phyloP scores from a whole-genome alignment of 2,113 vertebrate genomes.

The Stercorarius parasiticus region DNA sequence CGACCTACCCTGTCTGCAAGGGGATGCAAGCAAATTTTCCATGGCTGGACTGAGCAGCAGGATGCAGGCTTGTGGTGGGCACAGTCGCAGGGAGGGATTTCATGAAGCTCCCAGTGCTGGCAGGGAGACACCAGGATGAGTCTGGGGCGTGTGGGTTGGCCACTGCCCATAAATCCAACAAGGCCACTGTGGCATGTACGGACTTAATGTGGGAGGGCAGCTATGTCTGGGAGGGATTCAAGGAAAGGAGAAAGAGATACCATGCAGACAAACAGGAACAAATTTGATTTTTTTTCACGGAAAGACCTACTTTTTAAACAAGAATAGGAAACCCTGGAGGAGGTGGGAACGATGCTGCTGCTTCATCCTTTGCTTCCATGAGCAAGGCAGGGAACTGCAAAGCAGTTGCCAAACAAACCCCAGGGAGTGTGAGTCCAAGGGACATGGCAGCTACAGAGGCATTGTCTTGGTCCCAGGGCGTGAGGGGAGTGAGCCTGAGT shows the following conservation, averaged over 20 bases:
- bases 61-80: accelerated
- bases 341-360: neutral
- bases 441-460: neutral
- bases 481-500: neutral
- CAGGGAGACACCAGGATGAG: neutral
- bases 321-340: neutral
- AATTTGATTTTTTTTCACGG: neutral
- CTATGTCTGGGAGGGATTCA: neutral
- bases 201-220: neutral
- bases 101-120: neutral
- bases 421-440: neutral
- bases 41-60: neutral
- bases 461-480: accelerated
- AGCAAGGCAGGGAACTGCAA: neutral
- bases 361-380: neutral
- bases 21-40: neutral
- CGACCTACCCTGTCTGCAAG: neutral
- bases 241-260: neutral
- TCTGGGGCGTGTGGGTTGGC: neutral
- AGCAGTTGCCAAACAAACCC: neutral
- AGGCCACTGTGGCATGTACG: accelerated
- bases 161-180: neutral
- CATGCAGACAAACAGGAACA: neutral
- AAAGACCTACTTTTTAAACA: neutral
- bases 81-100: neutral